Evolutionary conservation across 2,113 vertebrate species (phyloP), one percentile per base, ranked within the genome.

Genomic region (Lepus europaeus): DNA sequence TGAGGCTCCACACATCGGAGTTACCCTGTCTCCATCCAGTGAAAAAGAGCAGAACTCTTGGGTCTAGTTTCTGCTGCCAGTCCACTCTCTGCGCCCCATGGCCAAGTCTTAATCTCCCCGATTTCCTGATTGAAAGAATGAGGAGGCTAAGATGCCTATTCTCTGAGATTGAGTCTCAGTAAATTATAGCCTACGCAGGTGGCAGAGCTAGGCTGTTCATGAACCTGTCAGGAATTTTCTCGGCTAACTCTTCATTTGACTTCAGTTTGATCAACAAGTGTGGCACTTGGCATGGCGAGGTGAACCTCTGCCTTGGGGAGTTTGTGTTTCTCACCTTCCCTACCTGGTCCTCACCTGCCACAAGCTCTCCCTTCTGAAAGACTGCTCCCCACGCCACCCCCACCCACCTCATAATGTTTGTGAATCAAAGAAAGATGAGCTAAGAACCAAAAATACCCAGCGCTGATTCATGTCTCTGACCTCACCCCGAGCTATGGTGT

Each of bases 361-460:
- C 69, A 81, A 23, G 17, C 45, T 29, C 63, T 90, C 51, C 49
- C 0, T 68, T 90, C 78, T 53, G 78, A 88, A 64, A 73, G 88
- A 39, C 73, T 33, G 56, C 19, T 56, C 90, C 56, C 29, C 4
- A 45, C 45, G 45, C 45, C 45, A 45, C 45, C 5, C 12, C 14
- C 13, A 51, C 20, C 70, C 36, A 45, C 13, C 23, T 70, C 51
- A 72, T 77, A 6, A 59, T 83, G 89, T 90, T 80, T 76, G 53
- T 76, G 64, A 70, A 87, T 45, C 93, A 31, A 79, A 69, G 66
- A 81, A 91, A 87, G 64, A 45, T 51, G 72, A 69, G 19, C 31
- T 74, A 20, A 72, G 56, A 17, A 36, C 51, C 3, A 90, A 51
- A 25, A 85, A 82, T 56, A 36, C 9, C 49, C 69, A 74, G 31